Percentiles rank a stretch among this genome's conserved stretches.
phyloP scores from a whole-genome alignment of 2,113 vertebrate genomes.

The Chaetorhynchus papuensis region DNA sequence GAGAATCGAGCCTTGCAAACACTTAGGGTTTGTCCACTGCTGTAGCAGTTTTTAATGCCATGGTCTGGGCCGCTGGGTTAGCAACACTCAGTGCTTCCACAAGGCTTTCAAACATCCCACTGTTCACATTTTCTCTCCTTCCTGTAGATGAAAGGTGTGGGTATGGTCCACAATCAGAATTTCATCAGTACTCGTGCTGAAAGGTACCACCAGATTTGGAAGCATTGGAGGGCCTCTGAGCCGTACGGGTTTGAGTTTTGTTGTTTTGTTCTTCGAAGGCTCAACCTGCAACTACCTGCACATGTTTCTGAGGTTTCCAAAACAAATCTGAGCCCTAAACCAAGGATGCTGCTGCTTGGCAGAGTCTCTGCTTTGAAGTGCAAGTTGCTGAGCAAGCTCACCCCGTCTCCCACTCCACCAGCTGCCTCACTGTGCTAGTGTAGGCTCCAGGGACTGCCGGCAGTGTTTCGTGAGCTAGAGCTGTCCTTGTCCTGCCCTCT shows the following conservation, averaged over 20 bases:
- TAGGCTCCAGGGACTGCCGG: conserved; percentile 5
- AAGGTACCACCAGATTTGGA: neutral
- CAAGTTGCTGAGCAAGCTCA: conserved; percentile 18
- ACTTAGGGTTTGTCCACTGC: neutral
- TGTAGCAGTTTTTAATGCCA: neutral
- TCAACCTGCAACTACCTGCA: neutral
- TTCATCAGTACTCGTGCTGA: neutral
- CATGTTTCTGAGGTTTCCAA: neutral
- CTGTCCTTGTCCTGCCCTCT: conserved; percentile 19
- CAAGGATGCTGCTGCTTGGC: conserved; percentile 19
- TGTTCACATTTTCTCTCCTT: neutral
- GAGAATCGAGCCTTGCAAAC: neutral
- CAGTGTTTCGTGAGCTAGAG: conserved; percentile 13
- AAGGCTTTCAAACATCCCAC: neutral
- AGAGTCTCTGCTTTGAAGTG: conserved; percentile 21
- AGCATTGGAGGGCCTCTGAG: neutral
- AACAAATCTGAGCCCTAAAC: neutral
- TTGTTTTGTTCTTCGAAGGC: neutral
- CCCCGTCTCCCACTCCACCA: neutral
- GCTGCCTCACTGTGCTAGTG: conserved; percentile 2
- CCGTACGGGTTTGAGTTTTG: neutral
- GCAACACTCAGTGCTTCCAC: neutral
- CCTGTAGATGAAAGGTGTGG: neutral
- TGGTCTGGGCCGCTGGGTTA: neutral
- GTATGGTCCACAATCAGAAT: neutral